Percentiles rank a stretch among this genome's conserved stretches.
phyloP scores from a whole-genome alignment of 1,140 invertebrate species.

The Drosophila orena region DNA sequence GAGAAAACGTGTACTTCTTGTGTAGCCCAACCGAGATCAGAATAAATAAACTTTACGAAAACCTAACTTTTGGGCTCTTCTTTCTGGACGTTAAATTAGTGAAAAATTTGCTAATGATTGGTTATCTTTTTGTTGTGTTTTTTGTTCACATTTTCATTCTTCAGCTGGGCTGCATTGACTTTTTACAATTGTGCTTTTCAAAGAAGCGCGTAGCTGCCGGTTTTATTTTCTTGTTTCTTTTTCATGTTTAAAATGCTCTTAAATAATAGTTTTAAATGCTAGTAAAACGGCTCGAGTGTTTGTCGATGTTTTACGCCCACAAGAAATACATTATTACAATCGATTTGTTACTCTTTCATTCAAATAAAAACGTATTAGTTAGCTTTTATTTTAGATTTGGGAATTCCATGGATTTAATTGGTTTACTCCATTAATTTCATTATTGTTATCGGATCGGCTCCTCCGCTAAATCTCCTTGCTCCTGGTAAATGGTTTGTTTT shows the following conservation, averaged over 20 bases:
- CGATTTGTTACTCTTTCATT: conserved; percentile 29
- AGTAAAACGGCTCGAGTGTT: conserved; percentile 51
- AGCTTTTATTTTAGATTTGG: conserved; percentile 54
- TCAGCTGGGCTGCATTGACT: conserved; percentile 44
- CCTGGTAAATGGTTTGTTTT: conserved; percentile 43
- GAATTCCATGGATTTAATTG: conserved; percentile 73
- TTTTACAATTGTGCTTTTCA: conserved; percentile 57
- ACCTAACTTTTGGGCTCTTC: conserved; percentile 13
- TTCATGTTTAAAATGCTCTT: conserved; percentile 62
- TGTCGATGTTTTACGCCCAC: conserved; percentile 73
- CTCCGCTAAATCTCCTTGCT: conserved; percentile 38
- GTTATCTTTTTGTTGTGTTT: conserved; percentile 3
- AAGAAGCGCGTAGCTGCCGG: conserved; percentile 37
- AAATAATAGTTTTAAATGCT: conserved; percentile 64
- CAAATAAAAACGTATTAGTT: conserved; percentile 70
- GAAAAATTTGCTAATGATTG: conserved; percentile 18
- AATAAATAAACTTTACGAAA: conserved; percentile 15
- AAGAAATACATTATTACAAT: conserved; percentile 61
- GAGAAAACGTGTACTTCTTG: conserved; percentile 3
- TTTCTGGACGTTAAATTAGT: conserved; percentile 17
- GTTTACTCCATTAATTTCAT: conserved; percentile 49
- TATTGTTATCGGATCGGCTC: conserved; percentile 27
- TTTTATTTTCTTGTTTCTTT: conserved; percentile 42
- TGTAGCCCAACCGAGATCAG: conserved; percentile 39
- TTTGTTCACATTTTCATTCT: conserved; percentile 12